Evolutionary conservation across 2,888 invertebrate species (phyloP).

Genomic region (Gisinianus flammeolus): DNA sequence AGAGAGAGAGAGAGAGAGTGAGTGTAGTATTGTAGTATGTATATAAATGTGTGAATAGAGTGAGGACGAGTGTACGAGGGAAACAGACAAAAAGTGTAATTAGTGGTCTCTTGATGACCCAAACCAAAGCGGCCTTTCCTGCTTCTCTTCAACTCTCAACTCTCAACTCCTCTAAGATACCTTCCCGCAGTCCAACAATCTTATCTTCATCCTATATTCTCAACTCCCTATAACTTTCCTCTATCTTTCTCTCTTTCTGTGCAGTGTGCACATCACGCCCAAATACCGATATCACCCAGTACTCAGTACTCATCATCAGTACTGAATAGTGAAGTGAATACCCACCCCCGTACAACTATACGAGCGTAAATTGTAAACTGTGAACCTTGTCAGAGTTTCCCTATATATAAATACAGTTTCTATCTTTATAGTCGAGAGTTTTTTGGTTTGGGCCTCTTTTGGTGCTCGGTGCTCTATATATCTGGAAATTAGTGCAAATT

Average conservation of each 20-base stretch:
- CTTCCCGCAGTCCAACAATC: not conserved
- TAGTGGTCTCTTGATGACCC: conserved; percentile 43
- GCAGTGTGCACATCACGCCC: not conserved
- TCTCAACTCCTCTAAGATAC: not conserved
- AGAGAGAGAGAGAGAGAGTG: not conserved
- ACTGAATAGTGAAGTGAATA: too few relatives aligned
- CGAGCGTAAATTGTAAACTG: not conserved
- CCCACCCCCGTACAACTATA: too few relatives aligned
- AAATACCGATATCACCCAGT: not conserved
- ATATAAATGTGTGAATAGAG: too few relatives aligned
- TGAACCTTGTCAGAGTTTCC: not conserved
- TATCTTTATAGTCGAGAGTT: not conserved
- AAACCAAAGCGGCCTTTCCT: conserved; percentile 36
- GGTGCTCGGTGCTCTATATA: not conserved
- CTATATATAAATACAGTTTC: not conserved
- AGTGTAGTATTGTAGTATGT: too few relatives aligned
- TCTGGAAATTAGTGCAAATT: not conserved
- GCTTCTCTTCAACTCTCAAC: not conserved
- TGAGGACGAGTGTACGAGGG: not conserved
- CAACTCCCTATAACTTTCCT: not conserved
- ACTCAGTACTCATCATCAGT: too few relatives aligned
- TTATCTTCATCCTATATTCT: not conserved
- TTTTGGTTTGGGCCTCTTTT: not conserved
- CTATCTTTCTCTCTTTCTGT: not conserved
- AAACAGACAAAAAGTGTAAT: conserved; percentile 42